Evolutionary conservation across 2,888 invertebrate genomes (phyloP).

Genomic region (Metacarcinus magister): DNA sequence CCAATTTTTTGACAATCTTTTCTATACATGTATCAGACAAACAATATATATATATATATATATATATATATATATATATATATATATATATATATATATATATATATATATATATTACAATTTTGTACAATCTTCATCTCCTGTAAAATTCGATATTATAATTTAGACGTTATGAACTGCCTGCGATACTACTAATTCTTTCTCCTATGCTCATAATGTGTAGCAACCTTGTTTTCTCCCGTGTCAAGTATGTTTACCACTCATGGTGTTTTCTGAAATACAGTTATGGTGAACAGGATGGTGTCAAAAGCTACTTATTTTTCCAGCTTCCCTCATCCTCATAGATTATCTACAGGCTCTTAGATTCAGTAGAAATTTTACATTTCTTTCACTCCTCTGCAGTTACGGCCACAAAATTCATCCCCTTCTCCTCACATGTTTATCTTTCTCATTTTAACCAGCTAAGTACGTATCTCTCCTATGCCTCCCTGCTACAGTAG

Average conservation of each 20-base stretch:
- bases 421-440: background rate
- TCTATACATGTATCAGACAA: background rate
- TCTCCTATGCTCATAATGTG: background rate
- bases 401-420: background rate
- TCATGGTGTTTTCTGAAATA: background rate
- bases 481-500: background rate
- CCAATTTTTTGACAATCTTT: background rate
- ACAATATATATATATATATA: too few relatives aligned
- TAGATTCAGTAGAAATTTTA: background rate
- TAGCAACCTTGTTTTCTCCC: background rate
- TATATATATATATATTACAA: too few relatives aligned
- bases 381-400: background rate
- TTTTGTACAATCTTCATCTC: too few relatives aligned
- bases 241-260: background rate
- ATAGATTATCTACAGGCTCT: background rate
- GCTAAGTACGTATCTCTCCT: background rate
- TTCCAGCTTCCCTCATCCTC: background rate
- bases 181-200: too few relatives aligned
- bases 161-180: too few relatives aligned
- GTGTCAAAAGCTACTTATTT: background rate
- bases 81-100: too few relatives aligned
- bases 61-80: too few relatives aligned
- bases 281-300: background rate
- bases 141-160: too few relatives aligned
- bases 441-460: background rate